Evolutionary conservation across 2,888 invertebrate species (phyloP).

Genomic region (Oasisia sp.): DNA sequence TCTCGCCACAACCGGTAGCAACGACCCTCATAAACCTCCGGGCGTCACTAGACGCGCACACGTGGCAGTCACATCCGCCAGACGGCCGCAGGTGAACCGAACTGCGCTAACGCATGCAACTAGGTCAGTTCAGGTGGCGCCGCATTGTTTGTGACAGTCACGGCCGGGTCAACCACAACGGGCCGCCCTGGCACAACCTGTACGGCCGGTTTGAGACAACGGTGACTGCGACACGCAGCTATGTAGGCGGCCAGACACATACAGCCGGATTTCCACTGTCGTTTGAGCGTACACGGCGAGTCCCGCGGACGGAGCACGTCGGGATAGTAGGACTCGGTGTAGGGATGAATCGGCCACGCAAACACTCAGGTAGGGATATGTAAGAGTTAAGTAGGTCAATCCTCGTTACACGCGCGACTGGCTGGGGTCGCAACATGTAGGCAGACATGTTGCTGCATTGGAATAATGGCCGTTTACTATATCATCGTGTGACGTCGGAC

Average conservation of each 20-base stretch:
- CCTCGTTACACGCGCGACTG: background rate
- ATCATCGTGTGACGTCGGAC: background rate
- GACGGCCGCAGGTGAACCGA: background rate
- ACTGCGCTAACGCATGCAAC: background rate
- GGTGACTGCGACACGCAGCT: background rate
- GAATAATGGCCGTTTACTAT: background rate
- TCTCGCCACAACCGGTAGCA: background rate
- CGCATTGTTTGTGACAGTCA: background rate
- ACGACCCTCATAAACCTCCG: background rate
- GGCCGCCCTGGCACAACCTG: background rate
- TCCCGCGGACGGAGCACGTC: background rate
- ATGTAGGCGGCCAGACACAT: background rate
- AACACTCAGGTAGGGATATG: background rate
- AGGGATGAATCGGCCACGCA: background rate
- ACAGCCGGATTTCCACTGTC: background rate
- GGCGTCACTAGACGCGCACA: background rate
- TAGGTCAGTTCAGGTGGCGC: background rate
- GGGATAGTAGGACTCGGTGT: background rate
- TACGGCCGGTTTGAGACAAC: background rate
- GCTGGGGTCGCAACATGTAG: background rate
- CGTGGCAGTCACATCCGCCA: conserved; percentile 3
- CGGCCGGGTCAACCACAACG: background rate
- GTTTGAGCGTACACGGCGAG: background rate
- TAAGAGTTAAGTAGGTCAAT: background rate
- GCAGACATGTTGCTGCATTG: background rate